phyloP scores from a whole-genome alignment of 2,888 invertebrate genomes.

The Itoplectis maculator region DNA sequence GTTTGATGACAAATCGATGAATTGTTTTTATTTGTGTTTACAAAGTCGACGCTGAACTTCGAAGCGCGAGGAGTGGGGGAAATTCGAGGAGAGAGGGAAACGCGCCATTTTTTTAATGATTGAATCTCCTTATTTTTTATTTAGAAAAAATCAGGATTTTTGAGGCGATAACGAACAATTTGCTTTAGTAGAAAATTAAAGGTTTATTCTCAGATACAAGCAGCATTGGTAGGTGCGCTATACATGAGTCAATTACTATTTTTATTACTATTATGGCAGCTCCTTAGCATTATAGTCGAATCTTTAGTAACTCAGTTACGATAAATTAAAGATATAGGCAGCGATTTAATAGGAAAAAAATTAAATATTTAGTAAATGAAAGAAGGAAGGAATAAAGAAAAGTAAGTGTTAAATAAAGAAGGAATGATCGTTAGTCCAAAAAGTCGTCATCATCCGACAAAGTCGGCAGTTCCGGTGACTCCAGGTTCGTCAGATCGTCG shows the following conservation, averaged over 20 bases:
- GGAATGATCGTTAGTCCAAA: not conserved
- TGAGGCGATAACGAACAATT: not conserved
- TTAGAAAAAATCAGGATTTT: not conserved
- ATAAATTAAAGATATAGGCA: not conserved
- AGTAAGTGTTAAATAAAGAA: not conserved
- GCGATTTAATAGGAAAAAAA: not conserved
- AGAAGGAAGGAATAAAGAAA: too few species aligned
- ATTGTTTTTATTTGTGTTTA: not conserved
- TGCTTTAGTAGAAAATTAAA: not conserved
- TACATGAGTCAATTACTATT: not conserved
- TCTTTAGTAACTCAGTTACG: not conserved
- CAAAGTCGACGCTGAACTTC: too few species aligned
- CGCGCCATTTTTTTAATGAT: too few species aligned
- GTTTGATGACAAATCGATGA: not conserved
- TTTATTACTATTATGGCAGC: not conserved
- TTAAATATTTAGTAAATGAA: too few species aligned
- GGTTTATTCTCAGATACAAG: not conserved
- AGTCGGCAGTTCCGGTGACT: not conserved
- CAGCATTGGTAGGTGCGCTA: not conserved
- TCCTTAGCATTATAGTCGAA: not conserved
- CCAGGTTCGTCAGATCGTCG: not conserved
- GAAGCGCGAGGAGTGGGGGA: not conserved
- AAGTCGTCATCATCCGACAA: conserved; percentile 27
- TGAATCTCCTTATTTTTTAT: too few species aligned
- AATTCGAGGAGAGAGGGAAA: not conserved